These are phyloP conservation scores for Malurus cyaneus DNA, from an alignment of 2,113 vertebrate species.

Conservation along the genomic window DNA sequence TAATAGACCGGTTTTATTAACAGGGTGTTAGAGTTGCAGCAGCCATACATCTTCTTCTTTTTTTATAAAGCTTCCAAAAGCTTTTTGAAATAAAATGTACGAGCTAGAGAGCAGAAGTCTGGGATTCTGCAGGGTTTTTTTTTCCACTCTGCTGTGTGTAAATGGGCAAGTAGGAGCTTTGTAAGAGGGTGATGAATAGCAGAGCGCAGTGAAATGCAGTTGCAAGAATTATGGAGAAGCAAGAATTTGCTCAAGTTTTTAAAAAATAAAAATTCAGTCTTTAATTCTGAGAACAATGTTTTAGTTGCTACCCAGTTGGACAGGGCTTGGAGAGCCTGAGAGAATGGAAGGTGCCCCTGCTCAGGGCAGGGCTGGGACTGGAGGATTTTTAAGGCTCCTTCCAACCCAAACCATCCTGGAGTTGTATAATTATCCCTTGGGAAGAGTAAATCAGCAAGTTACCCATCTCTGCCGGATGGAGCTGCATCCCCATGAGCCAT, in stretches of 20 bases:
- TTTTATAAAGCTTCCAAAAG: background rate
- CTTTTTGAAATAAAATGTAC: background rate
- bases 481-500: rapidly evolving
- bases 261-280: background rate
- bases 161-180: background rate
- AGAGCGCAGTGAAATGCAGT: background rate
- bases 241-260: background rate
- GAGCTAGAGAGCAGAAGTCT: background rate
- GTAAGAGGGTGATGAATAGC: background rate
- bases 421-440: background rate
- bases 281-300: background rate
- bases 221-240: background rate
- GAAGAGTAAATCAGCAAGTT: background rate
- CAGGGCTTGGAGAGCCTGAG: background rate
- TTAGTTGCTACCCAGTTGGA: background rate
- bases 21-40: background rate
- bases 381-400: background rate
- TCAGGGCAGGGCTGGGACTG: background rate
- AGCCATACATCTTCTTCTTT: background rate
- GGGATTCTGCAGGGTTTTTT: background rate
- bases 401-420: background rate
- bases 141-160: background rate
- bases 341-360: background rate
- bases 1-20: background rate
- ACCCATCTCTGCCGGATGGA: rapidly evolving